These are phyloP conservation scores for Osmerus eperlanus DNA, from an alignment of 2,113 vertebrate species.

Conservation along the genomic window DNA sequence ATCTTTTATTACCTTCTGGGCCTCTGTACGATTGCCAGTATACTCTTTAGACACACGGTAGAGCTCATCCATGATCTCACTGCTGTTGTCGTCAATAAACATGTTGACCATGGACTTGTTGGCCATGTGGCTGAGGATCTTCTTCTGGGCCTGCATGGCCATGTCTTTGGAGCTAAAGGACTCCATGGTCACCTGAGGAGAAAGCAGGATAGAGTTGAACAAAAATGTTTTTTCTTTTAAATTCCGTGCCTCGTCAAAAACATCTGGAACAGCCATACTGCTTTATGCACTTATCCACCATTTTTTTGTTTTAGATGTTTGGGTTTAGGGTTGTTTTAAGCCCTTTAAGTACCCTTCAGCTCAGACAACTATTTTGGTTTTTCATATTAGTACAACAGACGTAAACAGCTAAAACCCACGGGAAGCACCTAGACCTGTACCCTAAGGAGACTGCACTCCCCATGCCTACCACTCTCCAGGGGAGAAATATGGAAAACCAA, in stretches of 20 bases:
- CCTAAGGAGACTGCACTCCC: slow-evolving; percentile 36
- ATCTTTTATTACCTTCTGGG: slow-evolving; percentile 84
- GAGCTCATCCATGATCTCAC: slow-evolving; percentile 83
- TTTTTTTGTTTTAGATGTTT: too few species aligned
- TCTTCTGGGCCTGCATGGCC: slow-evolving; percentile 87
- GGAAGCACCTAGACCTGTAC: slow-evolving; percentile 16
- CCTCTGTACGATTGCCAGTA: slow-evolving; percentile 79
- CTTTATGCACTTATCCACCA: too few species aligned
- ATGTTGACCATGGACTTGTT: slow-evolving; percentile 82
- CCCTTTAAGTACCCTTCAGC: too few species aligned
- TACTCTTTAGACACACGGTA: slow-evolving; percentile 82
- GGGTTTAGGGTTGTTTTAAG: too few species aligned
- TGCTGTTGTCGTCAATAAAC: slow-evolving; percentile 84
- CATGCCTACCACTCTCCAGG: slow-evolving; percentile 45
- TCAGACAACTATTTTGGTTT: slow-evolving; percentile 8
- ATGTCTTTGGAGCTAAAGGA: slow-evolving; percentile 84
- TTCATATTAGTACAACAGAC: slow-evolving; percentile 48
- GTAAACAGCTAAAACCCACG: slow-evolving; percentile 18
- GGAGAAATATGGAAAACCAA: slow-evolving; percentile 8
- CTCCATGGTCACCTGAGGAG: slow-evolving; percentile 62
- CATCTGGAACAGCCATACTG: too few species aligned
- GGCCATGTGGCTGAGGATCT: slow-evolving; percentile 86
- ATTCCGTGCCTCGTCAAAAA: background rate
- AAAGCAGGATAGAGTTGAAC: background rate
- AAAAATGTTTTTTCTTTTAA: background rate